These are phyloP conservation scores for Periophthalmus modestus DNA, from an alignment of 2,113 vertebrate genomes.

Conservation along the genomic window DNA sequence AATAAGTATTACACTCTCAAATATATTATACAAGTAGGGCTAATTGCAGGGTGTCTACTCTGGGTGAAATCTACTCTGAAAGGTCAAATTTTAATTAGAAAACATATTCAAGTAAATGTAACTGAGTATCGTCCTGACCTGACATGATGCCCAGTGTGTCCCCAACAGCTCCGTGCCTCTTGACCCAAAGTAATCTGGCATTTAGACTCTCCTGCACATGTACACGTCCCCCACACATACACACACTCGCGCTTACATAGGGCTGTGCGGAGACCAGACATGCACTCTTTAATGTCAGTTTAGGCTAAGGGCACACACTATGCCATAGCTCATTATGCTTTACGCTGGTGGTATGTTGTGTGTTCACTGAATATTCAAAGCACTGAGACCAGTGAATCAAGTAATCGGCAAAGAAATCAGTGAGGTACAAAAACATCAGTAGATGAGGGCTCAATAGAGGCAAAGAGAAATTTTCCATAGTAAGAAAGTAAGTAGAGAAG, in stretches of 20 bases:
- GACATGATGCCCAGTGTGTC: neutral
- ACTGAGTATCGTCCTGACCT: neutral
- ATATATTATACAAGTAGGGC: too few relatives aligned
- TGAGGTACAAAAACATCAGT: too few relatives aligned
- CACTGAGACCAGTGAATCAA: neutral
- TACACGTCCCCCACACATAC: neutral
- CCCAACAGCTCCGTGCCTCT: conserved; percentile 8
- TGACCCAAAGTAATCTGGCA: conserved; percentile 53
- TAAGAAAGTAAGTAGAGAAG: too few relatives aligned
- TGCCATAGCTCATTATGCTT: neutral
- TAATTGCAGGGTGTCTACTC: too few relatives aligned
- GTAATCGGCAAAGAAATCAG: too few relatives aligned
- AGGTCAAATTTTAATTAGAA: too few relatives aligned
- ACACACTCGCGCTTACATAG: neutral
- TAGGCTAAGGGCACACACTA: neutral
- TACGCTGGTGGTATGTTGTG: neutral
- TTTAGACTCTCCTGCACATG: conserved; percentile 21
- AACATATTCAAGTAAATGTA: too few relatives aligned
- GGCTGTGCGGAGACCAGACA: neutral
- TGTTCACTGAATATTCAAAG: too few relatives aligned
- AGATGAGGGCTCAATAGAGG: too few relatives aligned
- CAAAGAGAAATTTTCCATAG: too few relatives aligned
- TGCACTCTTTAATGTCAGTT: conserved; percentile 11
- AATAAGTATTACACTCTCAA: too few relatives aligned
- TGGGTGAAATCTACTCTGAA: too few relatives aligned